A percentile compares a stretch with the other conserved stretches of the same genome.
phyloP scores from a whole-genome alignment of 2,797 vertebrate species.

The Mus spretus region DNA sequence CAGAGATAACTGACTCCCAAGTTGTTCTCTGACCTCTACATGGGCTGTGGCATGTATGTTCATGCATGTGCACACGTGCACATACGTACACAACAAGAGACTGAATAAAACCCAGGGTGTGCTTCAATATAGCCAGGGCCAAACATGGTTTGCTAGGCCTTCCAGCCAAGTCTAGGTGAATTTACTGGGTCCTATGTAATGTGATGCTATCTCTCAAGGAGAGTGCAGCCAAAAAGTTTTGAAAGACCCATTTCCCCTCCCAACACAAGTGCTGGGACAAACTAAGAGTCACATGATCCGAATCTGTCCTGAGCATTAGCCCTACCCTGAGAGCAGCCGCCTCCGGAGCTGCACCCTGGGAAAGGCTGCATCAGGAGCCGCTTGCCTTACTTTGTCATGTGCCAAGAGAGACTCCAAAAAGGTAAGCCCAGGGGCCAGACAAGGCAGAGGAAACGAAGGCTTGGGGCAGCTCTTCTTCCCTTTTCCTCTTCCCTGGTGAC shows the following conservation, averaged over 20 bases:
- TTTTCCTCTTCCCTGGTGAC: neutral
- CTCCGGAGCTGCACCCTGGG: neutral
- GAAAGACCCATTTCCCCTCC: neutral
- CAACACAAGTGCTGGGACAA: neutral
- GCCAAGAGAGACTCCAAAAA: neutral
- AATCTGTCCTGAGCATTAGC: neutral
- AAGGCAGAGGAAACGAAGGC: neutral
- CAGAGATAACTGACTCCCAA: neutral
- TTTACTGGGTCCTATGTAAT: neutral
- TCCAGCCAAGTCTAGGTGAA: neutral
- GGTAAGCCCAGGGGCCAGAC: neutral
- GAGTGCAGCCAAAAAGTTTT: neutral
- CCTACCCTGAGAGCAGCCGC: neutral
- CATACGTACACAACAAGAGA: neutral
- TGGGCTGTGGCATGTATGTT: too few relatives aligned
- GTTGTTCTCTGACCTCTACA: neutral
- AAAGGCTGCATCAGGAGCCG: neutral
- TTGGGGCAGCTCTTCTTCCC: neutral
- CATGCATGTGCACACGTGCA: fast-evolving
- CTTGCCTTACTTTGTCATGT: neutral
- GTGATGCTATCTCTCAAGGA: neutral
- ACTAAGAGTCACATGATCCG: neutral
- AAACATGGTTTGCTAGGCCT: neutral
- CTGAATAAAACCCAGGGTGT: neutral
- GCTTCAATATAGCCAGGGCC: neutral